Base-by-base conservation (phyloP, 2,888 invertebrate species). In the Gastracanthus pulcherrimus region DNA sequence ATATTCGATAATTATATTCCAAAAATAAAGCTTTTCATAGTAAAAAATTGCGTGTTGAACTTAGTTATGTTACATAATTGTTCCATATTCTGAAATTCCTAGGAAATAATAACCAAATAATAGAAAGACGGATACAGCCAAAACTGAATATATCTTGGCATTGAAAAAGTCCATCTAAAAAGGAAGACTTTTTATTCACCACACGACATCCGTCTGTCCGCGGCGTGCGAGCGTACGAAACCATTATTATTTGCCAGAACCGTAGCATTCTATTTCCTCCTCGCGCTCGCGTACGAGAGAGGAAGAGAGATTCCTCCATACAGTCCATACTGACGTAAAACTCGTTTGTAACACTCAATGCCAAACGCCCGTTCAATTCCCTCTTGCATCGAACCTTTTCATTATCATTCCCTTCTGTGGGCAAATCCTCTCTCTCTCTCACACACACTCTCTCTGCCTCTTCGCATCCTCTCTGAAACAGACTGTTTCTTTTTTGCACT, bases 271-370 rank as follows among this genome's bases (percentile, higher is more conserved):
- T 67, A 72, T 76, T 76, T 72, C 71, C 81, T 76, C 34, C 38
- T 29, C 41, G 2, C 19, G n/a, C 48, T 31, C 36, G 31, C 41
- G 72, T 72, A 11, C 26, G 23, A 26, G 51, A 23, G 23, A 23
- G 55, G 26, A 26, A 55, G 13, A 23, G 48, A 71, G 76, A 80
- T 81, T 67, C 48, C 76, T 76, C 58, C 29, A 9, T n/a, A n/a
- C 23, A 66, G 19, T 36, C n/a, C n/a, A n/a, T n/a, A n/a, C n/a
- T n/a, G n/a, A 58, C 51, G 51, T 41, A 51, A 79, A 82, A 82
- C 76, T 82, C 80, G 80, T 82, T 82, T 82, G 72, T 74, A 76
- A 76, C 76, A 69, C 79, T 76, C 76, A 82, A 82, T 77, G 77
- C 69, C 76, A 72, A 69, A 58, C 69, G 76, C 64, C 58, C 74